A percentile compares a stretch with the other conserved stretches of the same genome.
phyloP scores from a whole-genome alignment of 2,113 vertebrate genomes.

The Coptodon rendalli region DNA sequence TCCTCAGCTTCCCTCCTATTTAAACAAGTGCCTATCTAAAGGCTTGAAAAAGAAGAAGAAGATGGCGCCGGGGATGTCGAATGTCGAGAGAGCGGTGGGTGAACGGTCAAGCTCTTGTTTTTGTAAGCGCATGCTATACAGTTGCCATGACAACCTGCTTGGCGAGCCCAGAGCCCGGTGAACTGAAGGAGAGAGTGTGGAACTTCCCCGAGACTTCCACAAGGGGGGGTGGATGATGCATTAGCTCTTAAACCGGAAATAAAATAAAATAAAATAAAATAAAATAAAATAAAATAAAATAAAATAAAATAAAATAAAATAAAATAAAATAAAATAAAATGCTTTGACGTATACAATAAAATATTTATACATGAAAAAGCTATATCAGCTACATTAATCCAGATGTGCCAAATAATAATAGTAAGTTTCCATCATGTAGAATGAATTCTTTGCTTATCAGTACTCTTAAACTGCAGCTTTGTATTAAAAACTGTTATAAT shows the following conservation, averaged over 20 bases:
- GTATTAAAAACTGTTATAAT: neutral
- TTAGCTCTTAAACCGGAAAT: neutral
- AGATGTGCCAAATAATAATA: neutral
- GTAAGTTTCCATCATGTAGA: neutral
- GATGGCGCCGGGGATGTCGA: constrained; percentile 68
- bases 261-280: neutral
- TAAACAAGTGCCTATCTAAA: neutral
- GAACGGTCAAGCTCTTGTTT: constrained; percentile 51
- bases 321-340: neutral
- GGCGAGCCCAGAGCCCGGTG: neutral
- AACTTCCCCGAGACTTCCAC: neutral
- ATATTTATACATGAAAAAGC: neutral
- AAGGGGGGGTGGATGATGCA: neutral
- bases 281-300: neutral
- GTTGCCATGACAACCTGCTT: constrained; percentile 65
- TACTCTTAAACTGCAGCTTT: neutral
- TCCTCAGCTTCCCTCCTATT: neutral
- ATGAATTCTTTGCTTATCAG: neutral
- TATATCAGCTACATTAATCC: neutral
- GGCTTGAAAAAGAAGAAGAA: neutral
- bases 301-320: neutral
- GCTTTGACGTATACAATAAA: too few species aligned
- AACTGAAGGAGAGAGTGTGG: neutral
- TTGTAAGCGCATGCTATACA: constrained; percentile 52
- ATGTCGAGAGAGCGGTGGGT: constrained; percentile 62